phyloP scores from a whole-genome alignment of 2,113 vertebrate species.

The Eulemur rufifrons region DNA sequence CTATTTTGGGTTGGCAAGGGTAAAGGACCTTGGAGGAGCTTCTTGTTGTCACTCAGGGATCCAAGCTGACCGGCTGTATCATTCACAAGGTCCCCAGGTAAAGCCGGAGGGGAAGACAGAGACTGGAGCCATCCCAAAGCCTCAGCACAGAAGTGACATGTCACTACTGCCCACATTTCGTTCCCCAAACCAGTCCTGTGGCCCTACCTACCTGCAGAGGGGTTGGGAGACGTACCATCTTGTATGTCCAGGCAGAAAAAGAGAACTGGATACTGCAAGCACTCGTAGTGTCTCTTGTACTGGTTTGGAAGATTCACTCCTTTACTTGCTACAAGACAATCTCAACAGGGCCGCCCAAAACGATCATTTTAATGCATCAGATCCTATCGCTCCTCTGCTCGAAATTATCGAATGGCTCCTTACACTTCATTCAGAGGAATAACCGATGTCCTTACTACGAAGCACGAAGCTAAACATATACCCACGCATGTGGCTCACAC shows the following conservation, averaged over 20 bases:
- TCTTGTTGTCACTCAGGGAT: not conserved
- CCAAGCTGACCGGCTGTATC: not conserved
- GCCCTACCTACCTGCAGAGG: not conserved
- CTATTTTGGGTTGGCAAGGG: not conserved
- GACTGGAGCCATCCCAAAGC: not conserved
- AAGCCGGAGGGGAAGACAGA: not conserved
- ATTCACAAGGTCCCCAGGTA: accelerated
- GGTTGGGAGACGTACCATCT: not conserved
- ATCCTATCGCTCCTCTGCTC: not conserved
- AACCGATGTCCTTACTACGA: not conserved
- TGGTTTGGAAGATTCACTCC: not conserved
- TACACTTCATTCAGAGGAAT: not conserved
- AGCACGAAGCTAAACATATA: not conserved
- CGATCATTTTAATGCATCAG: not conserved
- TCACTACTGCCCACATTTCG: not conserved
- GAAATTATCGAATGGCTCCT: not conserved
- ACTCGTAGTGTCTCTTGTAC: not conserved
- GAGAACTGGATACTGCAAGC: not conserved
- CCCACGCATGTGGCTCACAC: not conserved
- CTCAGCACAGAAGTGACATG: not conserved
- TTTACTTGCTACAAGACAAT: not conserved
- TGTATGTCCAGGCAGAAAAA: not conserved
- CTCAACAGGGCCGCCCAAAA: not conserved
- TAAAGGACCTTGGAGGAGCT: accelerated
- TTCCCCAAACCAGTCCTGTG: no score